Evolutionary conservation across 1,140 invertebrate species (phyloP), one percentile per base, ranked within the genome.

Genomic region (Drosophila oshimai): DNA sequence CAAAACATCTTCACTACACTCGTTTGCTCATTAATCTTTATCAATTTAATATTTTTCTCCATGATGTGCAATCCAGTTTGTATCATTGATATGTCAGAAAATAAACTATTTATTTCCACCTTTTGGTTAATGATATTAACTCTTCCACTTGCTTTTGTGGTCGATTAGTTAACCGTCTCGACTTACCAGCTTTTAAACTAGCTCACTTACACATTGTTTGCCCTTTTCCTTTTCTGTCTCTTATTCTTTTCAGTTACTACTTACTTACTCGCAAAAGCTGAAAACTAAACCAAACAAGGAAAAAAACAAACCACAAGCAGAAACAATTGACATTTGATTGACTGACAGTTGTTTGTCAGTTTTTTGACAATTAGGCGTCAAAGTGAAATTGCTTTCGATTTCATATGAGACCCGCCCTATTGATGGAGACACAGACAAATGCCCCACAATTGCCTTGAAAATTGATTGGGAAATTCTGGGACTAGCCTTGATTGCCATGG

Each of bases 361-460:
- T 83, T 78, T 81, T 81, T 81, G 78, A 81, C 77, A 83, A 81
- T 81, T 64, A 83, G 68, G 78, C 55, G 73, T 69, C 72, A 83
- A 73, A 81, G 78, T 68, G 78, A 83, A 81, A 81, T 81, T 83
- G 77, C 73, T 81, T 81, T 81, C 77, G 78, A 83, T 81, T 81
- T 81, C 77, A 57, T 37, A 49, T 28, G 33, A 29, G 42, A 36
- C 54, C 54, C n/a, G 6, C 24, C 51, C 20, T n/a, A 3, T 22
- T 33, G 54, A 36, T 24, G 24, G 46, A 34, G 36, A 47, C 50
- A 37, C 17, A 54, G 55, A 60, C 69, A 36, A 65, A 71, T 74
- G 71, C 15, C 46, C 57, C 39, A 22, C 28, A 31, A 55, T 69
- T 70, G 77, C 72, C 65, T 76, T 81, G 65, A 76, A 57, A 60